Evolutionary conservation across 2,888 invertebrate species (phyloP), one percentile per base, ranked within the genome.

Genomic region (Patella ulyssiponensis): DNA sequence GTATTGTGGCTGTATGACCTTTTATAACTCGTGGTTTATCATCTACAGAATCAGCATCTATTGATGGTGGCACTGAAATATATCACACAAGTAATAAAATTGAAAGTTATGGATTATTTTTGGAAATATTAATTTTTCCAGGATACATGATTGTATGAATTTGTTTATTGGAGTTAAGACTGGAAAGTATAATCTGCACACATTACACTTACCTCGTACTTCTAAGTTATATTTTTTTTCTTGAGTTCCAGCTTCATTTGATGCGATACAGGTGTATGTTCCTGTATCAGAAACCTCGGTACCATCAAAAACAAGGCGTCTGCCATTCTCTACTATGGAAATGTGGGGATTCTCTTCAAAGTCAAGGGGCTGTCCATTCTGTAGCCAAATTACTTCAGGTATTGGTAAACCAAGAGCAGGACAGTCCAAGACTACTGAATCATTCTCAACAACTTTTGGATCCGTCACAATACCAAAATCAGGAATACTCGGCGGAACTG

Each of bases 181-280:
- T 7, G 27, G 11, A 7, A 27, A 20, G 64, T 64, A 64, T 20
- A 64, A 64, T 44, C 44, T 9, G 9, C 9, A 4, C 44, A 44
- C 1, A 44, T 44, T 1, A 44, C 44, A 79, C 87, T 82, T 85
- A 91, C 91, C 89, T 82, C 87, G 86, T 1, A 91, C 89, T 76
- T 89, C 85, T 0, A 91, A 82, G 44, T 87, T 83, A 84, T 86
- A 90, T 15, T 85, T 78, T 77, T 87, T 81, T 51, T 87, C 86
- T 12, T 92, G 88, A 20, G 86, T 85, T 12, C 93, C 93, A 15
- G 92, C 92, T 73, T 92, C 91, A 83, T 93, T 93, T 15, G 87
- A 85, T 5, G 93, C 93, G 15, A 90, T 85, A 85, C 93, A 93
- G 20, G 89, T 89, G 83, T 92, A 93, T 5, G 81, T 69, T 3